Evolutionary conservation across 1,140 invertebrate genomes (phyloP).

Genomic region (Chymomyza costata): DNA sequence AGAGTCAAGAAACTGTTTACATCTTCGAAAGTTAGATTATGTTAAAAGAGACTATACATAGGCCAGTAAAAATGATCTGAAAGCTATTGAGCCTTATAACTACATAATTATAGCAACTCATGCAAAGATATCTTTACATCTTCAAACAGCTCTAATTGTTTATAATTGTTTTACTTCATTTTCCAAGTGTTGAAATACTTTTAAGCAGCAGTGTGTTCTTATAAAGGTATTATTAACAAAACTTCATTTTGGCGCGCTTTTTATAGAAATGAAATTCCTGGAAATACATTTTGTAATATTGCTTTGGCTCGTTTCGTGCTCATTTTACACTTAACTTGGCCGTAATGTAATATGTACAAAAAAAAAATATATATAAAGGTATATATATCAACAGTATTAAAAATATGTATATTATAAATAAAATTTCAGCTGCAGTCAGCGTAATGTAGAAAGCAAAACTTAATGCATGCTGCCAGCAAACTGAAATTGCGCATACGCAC

Average conservation of each 20-base stretch:
- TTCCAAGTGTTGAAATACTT: no score
- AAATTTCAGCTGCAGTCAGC: slow-evolving; percentile 53
- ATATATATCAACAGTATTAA: no score
- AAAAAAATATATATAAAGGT: slow-evolving; percentile 7
- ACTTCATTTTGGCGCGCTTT: slow-evolving; percentile 4
- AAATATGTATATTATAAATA: no score
- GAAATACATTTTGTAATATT: slow-evolving; percentile 59
- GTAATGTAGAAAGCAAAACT: slow-evolving; percentile 21
- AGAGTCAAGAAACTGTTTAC: not conserved
- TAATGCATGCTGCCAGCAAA: slow-evolving; percentile 17
- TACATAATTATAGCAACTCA: no score
- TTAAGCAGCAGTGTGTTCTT: slow-evolving; percentile 15
- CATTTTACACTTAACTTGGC: slow-evolving; percentile 35
- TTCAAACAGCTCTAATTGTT: no score
- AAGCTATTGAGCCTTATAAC: no score
- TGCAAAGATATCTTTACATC: no score
- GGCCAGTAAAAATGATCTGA: no score
- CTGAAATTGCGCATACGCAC: slow-evolving; percentile 54
- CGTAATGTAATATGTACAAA: slow-evolving; percentile 46
- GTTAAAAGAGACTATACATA: no score
- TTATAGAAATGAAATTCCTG: slow-evolving; percentile 43
- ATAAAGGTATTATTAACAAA: slow-evolving; percentile 33
- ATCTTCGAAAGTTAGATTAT: not conserved
- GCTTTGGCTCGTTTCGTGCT: slow-evolving; percentile 15
- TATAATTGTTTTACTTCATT: no score